These are phyloP conservation scores for Eupelmus urozonus DNA, from an alignment of 2,888 invertebrate species.

Conservation along the genomic window DNA sequence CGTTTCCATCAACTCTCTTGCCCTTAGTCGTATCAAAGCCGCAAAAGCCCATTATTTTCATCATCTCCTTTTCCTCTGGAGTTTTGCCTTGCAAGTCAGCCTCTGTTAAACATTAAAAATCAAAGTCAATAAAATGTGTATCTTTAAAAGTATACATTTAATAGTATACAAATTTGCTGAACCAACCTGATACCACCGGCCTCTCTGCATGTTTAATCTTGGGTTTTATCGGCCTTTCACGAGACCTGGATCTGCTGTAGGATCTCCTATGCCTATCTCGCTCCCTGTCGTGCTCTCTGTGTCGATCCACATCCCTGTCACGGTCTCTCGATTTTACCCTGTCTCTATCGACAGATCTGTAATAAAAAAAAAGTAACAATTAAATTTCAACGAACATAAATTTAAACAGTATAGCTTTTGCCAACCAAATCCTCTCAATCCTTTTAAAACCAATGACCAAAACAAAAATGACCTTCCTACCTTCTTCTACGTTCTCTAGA, in stretches of 20 bases:
- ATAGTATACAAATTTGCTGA: background rate
- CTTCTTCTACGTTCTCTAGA: slow-evolving; percentile 75
- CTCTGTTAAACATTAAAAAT: slow-evolving; percentile 80
- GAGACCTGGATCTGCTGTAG: slow-evolving; percentile 76
- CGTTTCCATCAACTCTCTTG: slow-evolving; percentile 96
- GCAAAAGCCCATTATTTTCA: slow-evolving; percentile 97
- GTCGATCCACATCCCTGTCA: slow-evolving; percentile 76
- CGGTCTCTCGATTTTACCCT: slow-evolving; percentile 75
- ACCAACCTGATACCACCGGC: slow-evolving; percentile 74
- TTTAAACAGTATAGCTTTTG: no score
- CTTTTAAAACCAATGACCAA: background rate
- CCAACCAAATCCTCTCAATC: no score
- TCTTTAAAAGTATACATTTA: slow-evolving; percentile 14
- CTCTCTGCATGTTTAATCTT: slow-evolving; percentile 75
- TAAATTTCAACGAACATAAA: no score
- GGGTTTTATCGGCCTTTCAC: slow-evolving; percentile 76
- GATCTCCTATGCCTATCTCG: slow-evolving; percentile 78
- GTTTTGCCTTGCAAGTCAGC: slow-evolving; percentile 94
- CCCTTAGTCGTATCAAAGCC: slow-evolving; percentile 97
- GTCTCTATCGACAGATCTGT: slow-evolving; percentile 72
- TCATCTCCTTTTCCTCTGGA: slow-evolving; percentile 95
- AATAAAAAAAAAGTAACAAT: no score
- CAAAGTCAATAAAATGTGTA: background rate
- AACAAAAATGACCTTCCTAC: slow-evolving; percentile 64
- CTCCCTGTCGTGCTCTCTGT: slow-evolving; percentile 73